Base-by-base conservation (phyloP, 2,797 vertebrate species). In the Pygocentrus nattereri region DNA sequence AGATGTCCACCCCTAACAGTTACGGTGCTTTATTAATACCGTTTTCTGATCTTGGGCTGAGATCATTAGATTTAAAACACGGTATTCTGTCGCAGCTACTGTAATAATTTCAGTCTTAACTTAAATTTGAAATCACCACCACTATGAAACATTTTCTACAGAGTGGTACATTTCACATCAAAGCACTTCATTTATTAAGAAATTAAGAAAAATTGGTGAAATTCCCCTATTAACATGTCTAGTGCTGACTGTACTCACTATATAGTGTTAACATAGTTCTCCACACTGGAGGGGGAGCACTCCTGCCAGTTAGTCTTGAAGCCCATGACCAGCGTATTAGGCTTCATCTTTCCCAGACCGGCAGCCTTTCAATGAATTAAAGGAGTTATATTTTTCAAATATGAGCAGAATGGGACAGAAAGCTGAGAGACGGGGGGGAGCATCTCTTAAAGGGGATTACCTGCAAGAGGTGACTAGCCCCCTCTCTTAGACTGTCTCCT, bases 261-360 rank as follows among this genome's bases (percentile, higher is more conserved):
- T 84, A 96, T 93, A 27, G 94, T 94, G 82, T 87, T 91, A 65
- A 92, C 90, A 21, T 95, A 95, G 81, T 94, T 93, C 8, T 94
- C 92, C 75, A 93, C 80, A 59, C 79, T 88, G 44, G 86, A 84
- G 1, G 91, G 80, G 19, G 85, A 64, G 79, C 90, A 91, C 0
- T 91, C 88, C 79, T 88, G 92, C 94, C 95, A 95, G 81, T 94
- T 93, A n/a, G 83, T 50, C 82, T 96, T 95, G 78, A 94, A 96
- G 38, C 94, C 94, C 58, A 96, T 82, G 11, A 93, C 90, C 49
- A 96, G 65, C 0, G 91, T 93, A 88, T 94, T 95, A 38, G 95
- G 93, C 79, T 92, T 95, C 34, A 95, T 82, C 74, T 94, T 95
- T 10, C 94, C 94, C 30, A 95, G 87, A 84, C 94, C 94, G 8